Evolutionary conservation across 1,140 invertebrate species (phyloP).

Genomic region (Helicoverpa zea): DNA sequence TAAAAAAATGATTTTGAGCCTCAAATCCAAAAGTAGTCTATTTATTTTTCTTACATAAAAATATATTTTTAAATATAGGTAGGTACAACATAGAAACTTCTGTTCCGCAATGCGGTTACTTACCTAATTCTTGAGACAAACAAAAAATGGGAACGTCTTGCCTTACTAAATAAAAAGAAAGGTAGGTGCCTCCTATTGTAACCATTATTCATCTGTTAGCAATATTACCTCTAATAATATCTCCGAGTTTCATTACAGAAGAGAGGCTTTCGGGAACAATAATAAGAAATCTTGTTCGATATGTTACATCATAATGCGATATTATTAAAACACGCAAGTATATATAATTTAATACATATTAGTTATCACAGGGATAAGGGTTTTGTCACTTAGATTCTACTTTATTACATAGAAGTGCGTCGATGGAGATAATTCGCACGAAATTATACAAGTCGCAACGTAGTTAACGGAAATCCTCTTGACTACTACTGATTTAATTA

Average conservation of each 20-base stretch:
- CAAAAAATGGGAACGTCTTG: too few relatives aligned
- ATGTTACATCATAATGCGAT: not conserved
- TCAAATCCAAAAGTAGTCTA: too few relatives aligned
- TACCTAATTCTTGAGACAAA: too few relatives aligned
- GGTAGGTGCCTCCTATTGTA: not conserved
- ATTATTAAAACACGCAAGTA: not conserved
- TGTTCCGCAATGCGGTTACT: too few relatives aligned
- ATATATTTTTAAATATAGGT: too few relatives aligned
- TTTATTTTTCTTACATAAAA: too few relatives aligned
- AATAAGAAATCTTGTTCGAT: constrained; percentile 18
- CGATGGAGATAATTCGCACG: too few relatives aligned
- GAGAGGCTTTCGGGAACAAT: not conserved
- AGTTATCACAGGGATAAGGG: constrained; percentile 42
- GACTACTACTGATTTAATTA: too few relatives aligned
- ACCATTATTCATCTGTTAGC: not conserved
- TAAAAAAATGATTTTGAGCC: too few relatives aligned
- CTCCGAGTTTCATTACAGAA: not conserved
- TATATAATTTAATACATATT: constrained; percentile 3
- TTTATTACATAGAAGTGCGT: not conserved
- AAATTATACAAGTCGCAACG: too few relatives aligned
- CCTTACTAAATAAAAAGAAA: not conserved
- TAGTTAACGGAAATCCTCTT: too few relatives aligned
- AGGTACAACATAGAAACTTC: too few relatives aligned
- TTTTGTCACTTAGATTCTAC: constrained; percentile 23
- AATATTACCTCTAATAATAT: not conserved